Percentiles rank a stretch among this genome's conserved stretches.
These are phyloP conservation scores for Trypoxylon attenuatum DNA, from an alignment of 2,888 invertebrate species.

Conservation along the genomic window DNA sequence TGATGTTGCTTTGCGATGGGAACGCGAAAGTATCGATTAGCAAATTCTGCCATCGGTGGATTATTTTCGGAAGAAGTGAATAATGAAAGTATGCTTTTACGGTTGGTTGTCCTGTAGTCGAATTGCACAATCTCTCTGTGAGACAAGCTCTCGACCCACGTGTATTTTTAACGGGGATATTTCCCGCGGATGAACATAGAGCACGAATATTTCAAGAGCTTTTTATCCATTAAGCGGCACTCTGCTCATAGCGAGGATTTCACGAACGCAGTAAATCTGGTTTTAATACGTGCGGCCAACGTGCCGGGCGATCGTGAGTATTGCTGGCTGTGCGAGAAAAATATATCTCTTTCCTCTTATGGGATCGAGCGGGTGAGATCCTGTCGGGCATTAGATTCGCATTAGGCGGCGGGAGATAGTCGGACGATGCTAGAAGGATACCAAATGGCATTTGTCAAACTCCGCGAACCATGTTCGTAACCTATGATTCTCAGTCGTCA, in stretches of 20 bases:
- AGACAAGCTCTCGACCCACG: not conserved
- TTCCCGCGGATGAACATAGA: slow-evolving; percentile 24
- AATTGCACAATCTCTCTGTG: slow-evolving; percentile 14
- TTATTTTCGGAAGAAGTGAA: too few relatives aligned
- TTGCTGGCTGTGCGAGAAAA: not conserved
- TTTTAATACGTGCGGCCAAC: slow-evolving; percentile 24
- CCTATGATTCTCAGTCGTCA: too few relatives aligned
- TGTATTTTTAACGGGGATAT: slow-evolving; percentile 17
- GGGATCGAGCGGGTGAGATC: not conserved
- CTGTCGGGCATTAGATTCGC: slow-evolving; percentile 48
- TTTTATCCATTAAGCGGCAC: slow-evolving; percentile 19
- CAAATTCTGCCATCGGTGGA: too few relatives aligned
- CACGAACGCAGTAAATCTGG: slow-evolving; percentile 13
- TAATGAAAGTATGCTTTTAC: slow-evolving; percentile 6
- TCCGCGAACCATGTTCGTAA: too few relatives aligned
- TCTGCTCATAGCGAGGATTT: slow-evolving; percentile 1
- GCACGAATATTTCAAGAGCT: slow-evolving; percentile 26
- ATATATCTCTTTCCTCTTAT: not conserved
- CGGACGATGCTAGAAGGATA: not conserved
- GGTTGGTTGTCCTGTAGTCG: not conserved
- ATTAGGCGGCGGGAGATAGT: slow-evolving; percentile 29
- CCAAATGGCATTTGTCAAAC: too few relatives aligned
- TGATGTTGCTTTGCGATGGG: too few relatives aligned
- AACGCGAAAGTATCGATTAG: too few relatives aligned
- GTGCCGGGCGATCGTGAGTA: not conserved